phyloP scores from a whole-genome alignment of 2,113 vertebrate species.

The Mohoua ochrocephala region DNA sequence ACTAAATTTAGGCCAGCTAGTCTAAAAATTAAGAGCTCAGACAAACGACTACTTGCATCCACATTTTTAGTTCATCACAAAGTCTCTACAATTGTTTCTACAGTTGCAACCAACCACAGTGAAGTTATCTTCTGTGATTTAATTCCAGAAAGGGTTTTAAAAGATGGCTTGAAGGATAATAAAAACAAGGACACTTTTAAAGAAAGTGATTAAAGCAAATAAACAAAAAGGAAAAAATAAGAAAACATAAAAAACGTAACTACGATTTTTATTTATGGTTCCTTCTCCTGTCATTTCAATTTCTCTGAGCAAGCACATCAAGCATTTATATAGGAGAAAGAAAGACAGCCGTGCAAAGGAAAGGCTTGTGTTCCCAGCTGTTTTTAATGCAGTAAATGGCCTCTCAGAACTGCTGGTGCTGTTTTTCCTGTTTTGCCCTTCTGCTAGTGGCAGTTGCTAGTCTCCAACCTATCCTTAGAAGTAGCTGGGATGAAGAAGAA shows the following conservation, averaged over 20 bases:
- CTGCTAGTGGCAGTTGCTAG: not conserved
- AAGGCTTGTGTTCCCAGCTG: not conserved
- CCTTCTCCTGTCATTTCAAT: not conserved
- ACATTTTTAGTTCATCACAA: not conserved
- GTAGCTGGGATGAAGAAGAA: not conserved
- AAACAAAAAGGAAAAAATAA: not conserved
- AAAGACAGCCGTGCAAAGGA: not conserved
- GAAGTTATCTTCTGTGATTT: not conserved
- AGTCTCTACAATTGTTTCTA: not conserved
- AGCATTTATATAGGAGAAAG: not conserved
- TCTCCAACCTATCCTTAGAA: not conserved
- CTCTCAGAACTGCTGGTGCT: not conserved
- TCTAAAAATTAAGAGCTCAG: slow-evolving; percentile 15
- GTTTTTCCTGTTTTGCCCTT: not conserved
- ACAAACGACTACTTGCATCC: not conserved
- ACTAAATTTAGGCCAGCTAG: slow-evolving; percentile 16
- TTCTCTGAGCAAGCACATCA: not conserved
- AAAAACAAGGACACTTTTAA: not conserved
- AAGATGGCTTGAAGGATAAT: not conserved
- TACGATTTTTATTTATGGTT: not conserved
- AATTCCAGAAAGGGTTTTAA: not conserved
- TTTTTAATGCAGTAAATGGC: not conserved
- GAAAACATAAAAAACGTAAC: not conserved
- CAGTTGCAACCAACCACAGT: not conserved
- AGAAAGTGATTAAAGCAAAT: not conserved